Base-by-base conservation (phyloP, 1,140 invertebrate genomes). In the Paracyclopina nana region DNA sequence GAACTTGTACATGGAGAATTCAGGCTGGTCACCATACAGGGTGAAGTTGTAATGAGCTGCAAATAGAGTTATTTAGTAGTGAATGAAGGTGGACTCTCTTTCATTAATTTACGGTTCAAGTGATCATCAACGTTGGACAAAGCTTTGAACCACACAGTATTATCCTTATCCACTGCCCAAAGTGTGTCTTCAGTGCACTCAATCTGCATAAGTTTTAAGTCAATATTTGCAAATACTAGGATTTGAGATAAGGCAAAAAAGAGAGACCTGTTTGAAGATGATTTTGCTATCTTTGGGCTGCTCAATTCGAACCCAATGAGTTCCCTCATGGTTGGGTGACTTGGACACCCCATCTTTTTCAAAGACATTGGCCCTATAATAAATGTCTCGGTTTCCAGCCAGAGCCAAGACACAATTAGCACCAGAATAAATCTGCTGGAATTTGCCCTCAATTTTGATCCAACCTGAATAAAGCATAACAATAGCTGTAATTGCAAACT, bases 141-240 rank as follows among this genome's bases (percentile, higher is more conserved):
- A n/a, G n/a, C n/a, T 20, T 38, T 38, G 34, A 16, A 38, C n/a
- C 4, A 38, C 3, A 38, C 34, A 20, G 14, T 38, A 9, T 38
- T 38, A 9, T 38, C 34, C 34, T 38, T 38, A 20, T 38, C 34
- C 34, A 38, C 34, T n/a, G 34, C 34, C 34, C 34, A 38, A n/a
- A 38, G 8, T 20, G 34, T 16, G 34, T 38, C 20, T 9, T 38
- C 20, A 20, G 34, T 20, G 8, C 14, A 38, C 8, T 38, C 34
- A 38, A 38, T 16, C 8, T 38, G 34, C n/a, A n/a, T n/a, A n/a
- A n/a, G n/a, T n/a, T n/a, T n/a, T n/a, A n/a, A n/a, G n/a, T n/a
- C n/a, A n/a, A n/a, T n/a, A n/a, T n/a, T n/a, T n/a, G n/a, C n/a
- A n/a, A n/a, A n/a, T n/a, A n/a, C n/a, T n/a, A n/a, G n/a, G n/a